Evolutionary conservation across 2,888 invertebrate genomes (phyloP).

Genomic region (Tuta absoluta): DNA sequence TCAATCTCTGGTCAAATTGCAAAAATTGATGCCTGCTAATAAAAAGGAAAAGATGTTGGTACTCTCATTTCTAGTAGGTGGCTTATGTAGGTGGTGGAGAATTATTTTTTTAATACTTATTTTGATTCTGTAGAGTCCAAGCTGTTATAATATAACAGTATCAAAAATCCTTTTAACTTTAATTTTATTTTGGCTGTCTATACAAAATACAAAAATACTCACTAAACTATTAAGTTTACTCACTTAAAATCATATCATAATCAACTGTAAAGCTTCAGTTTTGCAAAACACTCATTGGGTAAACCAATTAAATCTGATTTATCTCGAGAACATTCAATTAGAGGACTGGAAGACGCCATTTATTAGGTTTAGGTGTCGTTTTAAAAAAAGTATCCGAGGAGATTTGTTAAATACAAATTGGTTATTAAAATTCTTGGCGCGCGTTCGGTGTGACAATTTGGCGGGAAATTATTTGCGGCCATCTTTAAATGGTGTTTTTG

Average conservation of each 20-base stretch:
- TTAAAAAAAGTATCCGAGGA: constrained; percentile 46
- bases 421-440: constrained; percentile 76
- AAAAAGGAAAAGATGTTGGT: too few relatives aligned
- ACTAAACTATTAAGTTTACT: not conserved
- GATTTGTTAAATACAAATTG: constrained; percentile 78
- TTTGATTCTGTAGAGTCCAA: too few relatives aligned
- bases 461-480: constrained; percentile 35
- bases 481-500: constrained; percentile 25
- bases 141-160: too few relatives aligned
- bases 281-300: constrained; percentile 29
- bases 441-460: constrained; percentile 51
- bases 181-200: too few relatives aligned
- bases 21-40: too few relatives aligned
- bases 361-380: constrained; percentile 49
- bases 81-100: too few relatives aligned
- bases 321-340: constrained; percentile 65
- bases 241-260: constrained; percentile 12
- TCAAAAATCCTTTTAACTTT: too few relatives aligned
- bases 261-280: constrained; percentile 18
- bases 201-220: not conserved
- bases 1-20: too few relatives aligned
- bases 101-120: too few relatives aligned
- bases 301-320: constrained; percentile 61
- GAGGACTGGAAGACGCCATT: constrained; percentile 48
- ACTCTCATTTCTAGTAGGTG: too few relatives aligned